Evolutionary conservation across 2,888 invertebrate genomes (phyloP).

Genomic region (Maniola hyperantus): DNA sequence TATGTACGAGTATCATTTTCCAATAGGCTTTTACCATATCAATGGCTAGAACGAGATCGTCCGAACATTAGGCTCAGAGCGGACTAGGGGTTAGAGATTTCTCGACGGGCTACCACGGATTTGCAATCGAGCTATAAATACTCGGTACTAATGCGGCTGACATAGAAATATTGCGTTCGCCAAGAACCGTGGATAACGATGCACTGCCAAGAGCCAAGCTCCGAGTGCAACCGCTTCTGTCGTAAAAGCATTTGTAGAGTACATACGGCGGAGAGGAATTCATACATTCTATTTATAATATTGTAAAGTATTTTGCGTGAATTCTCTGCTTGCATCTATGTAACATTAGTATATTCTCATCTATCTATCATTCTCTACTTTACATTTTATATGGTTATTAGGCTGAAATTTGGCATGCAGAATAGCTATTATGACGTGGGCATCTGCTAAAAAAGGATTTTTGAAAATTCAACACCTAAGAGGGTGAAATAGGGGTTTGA

Average conservation of each 20-base stretch:
- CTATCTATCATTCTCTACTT: no score
- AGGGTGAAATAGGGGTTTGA: no score
- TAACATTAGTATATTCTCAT: background rate
- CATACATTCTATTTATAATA: constrained; percentile 20
- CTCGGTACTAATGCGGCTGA: constrained; percentile 56
- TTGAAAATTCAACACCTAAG: no score
- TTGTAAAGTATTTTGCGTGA: constrained; percentile 5
- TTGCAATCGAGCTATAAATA: constrained; percentile 61
- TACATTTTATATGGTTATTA: no score
- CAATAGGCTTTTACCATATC: background rate
- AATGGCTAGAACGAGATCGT: constrained; percentile 4
- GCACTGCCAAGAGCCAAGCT: constrained; percentile 24
- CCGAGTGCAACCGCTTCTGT: constrained; percentile 20
- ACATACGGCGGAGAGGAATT: constrained; percentile 7
- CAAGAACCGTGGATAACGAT: constrained; percentile 36
- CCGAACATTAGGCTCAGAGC: background rate
- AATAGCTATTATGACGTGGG: no score
- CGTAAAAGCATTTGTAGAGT: constrained; percentile 38
- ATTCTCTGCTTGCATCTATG: background rate
- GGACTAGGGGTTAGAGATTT: background rate
- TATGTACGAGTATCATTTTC: background rate
- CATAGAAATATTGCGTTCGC: constrained; percentile 47
- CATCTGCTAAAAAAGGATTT: no score
- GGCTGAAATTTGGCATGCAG: no score
- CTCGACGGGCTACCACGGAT: constrained; percentile 36